Evolutionary conservation across 37 sponge, comb jelly and placozoan genomes (phyloP).

Genomic region (Beroe forskalii): DNA sequence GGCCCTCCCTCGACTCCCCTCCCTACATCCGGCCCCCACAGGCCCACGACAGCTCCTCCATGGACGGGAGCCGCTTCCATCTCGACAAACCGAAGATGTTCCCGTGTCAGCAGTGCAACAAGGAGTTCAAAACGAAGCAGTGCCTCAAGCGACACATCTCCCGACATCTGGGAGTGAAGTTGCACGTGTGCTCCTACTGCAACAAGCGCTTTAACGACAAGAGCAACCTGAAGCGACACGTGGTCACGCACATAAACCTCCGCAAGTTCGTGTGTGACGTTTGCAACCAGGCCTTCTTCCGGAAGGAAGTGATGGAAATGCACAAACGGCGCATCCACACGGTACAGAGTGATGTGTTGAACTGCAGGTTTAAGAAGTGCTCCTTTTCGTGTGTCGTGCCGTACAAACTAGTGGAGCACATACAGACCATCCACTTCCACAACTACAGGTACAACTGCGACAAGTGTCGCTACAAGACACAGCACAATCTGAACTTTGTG

Average conservation of each 20-base stretch:
- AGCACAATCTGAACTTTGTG: slow-evolving; percentile 42
- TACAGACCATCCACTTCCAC: slow-evolving; percentile 47
- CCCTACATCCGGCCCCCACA: slow-evolving; percentile 62
- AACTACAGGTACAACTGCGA: slow-evolving; percentile 59
- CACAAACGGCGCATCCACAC: slow-evolving; percentile 41
- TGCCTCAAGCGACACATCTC: slow-evolving; percentile 53
- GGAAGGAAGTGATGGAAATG: slow-evolving; percentile 27
- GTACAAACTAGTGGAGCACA: slow-evolving; percentile 58
- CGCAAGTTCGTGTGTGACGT: slow-evolving; percentile 46
- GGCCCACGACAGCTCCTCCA: slow-evolving; percentile 13
- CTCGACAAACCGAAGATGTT: slow-evolving; percentile 55
- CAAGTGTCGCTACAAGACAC: slow-evolving; percentile 49
- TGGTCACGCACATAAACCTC: slow-evolving; percentile 13
- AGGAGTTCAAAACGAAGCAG: slow-evolving; percentile 65
- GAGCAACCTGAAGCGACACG: slow-evolving; percentile 51
- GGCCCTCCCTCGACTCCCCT: slow-evolving; percentile 59
- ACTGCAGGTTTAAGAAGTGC: slow-evolving; percentile 39
- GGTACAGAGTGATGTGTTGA: not conserved
- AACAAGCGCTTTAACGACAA: slow-evolving; percentile 60
- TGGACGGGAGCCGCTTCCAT: slow-evolving; percentile 30
- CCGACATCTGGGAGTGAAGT: slow-evolving; percentile 30
- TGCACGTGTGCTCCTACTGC: slow-evolving; percentile 32
- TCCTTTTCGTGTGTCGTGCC: slow-evolving; percentile 1
- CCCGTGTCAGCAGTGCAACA: slow-evolving; percentile 38
- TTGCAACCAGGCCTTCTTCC: slow-evolving; percentile 13